phyloP scores from a whole-genome alignment of 2,113 vertebrate species.

The Vidua macroura region DNA sequence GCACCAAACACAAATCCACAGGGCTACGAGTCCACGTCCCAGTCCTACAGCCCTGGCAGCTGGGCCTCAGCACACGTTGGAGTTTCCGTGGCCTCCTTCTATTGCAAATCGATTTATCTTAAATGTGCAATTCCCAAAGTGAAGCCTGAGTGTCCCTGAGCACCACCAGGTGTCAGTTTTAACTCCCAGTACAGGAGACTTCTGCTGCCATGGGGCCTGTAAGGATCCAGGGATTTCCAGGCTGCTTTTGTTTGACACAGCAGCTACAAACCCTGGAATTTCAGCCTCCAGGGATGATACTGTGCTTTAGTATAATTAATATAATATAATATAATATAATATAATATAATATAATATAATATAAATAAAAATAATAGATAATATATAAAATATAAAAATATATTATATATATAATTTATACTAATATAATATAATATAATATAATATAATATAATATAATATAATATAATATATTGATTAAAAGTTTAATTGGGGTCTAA shows the following conservation, averaged over 20 bases:
- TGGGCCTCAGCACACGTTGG: neutral
- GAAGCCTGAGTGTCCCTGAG: neutral
- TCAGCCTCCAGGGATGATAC: neutral
- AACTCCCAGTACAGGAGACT: neutral
- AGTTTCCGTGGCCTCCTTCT: neutral
- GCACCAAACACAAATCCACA: neutral
- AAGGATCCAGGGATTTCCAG: neutral
- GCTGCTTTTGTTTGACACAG: neutral
- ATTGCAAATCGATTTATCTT: neutral
- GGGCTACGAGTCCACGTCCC: accelerated
- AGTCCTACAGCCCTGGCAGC: neutral
- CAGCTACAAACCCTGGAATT: neutral
- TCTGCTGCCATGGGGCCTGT: neutral
- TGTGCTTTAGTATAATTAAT: neutral
- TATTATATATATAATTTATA: too few species aligned
- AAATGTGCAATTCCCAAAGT: neutral
- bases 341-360: neutral
- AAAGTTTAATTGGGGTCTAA: neutral
- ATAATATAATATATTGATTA: neutral
- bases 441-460: too few species aligned
- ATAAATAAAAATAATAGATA: too few species aligned
- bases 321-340: too few species aligned
- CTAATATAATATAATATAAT: too few species aligned
- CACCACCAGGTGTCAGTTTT: neutral
- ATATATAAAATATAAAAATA: too few species aligned